These are phyloP conservation scores for Eupeodes latifasciatus DNA, from an alignment of 2,888 invertebrate species.

Conservation along the genomic window DNA sequence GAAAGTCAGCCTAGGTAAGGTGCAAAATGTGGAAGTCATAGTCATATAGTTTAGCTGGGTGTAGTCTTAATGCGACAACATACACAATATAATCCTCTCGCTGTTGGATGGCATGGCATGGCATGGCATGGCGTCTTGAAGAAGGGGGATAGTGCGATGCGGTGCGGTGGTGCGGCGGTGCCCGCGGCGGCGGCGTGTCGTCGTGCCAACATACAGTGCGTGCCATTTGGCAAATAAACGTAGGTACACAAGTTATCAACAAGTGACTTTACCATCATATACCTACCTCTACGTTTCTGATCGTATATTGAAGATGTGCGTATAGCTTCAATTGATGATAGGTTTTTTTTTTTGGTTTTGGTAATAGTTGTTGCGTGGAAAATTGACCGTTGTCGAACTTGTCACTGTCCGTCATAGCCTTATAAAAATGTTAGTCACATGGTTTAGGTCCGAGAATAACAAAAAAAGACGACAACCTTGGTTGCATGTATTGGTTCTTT, in stretches of 20 bases:
- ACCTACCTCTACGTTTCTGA: neutral
- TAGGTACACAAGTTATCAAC: constrained; percentile 1
- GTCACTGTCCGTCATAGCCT: constrained; percentile 67
- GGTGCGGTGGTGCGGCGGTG: neutral
- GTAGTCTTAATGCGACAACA: constrained; percentile 34
- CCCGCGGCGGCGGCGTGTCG: too few relatives aligned
- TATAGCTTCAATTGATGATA: constrained; percentile 60
- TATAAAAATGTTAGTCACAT: constrained; percentile 76
- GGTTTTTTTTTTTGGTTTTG: constrained; percentile 37
- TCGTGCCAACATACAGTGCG: constrained; percentile 11
- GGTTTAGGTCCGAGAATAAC: constrained; percentile 56
- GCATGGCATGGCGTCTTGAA: neutral
- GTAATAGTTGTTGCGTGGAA: constrained; percentile 35
- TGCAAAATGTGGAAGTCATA: constrained; percentile 62
- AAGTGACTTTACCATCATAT: neutral
- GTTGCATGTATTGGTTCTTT: neutral
- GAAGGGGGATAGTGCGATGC: neutral
- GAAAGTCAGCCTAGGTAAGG: constrained; percentile 65
- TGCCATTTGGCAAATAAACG: constrained; percentile 41
- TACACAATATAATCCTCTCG: constrained; percentile 3
- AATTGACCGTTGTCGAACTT: constrained; percentile 50
- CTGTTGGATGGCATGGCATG: too few relatives aligned
- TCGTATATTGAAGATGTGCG: constrained; percentile 43
- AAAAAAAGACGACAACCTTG: neutral
- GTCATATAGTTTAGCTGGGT: constrained; percentile 23